phyloP scores from a whole-genome alignment of 2,113 vertebrate genomes.

The Amphilophus citrinellus region DNA sequence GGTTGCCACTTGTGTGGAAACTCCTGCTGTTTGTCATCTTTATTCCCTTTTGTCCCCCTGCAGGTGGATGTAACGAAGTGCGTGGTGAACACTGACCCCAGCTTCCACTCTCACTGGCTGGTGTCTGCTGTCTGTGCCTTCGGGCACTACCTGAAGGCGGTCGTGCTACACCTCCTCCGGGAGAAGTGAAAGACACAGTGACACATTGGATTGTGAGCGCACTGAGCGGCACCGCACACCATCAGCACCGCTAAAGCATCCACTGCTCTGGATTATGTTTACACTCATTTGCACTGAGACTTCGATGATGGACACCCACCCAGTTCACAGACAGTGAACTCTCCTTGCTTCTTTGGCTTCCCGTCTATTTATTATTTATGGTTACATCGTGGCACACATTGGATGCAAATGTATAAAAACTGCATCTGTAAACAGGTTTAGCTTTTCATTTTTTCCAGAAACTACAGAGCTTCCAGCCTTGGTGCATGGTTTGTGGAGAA shows the following conservation, averaged over 20 bases:
- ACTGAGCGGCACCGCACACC: slow-evolving; percentile 11
- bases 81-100: slow-evolving; percentile 91
- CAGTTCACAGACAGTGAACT: slow-evolving; percentile 18
- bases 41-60: slow-evolving; percentile 19
- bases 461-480: background rate
- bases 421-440: background rate
- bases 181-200: slow-evolving; percentile 88
- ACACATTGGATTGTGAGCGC: slow-evolving; percentile 6
- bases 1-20: background rate
- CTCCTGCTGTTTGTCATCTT: background rate
- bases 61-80: slow-evolving; percentile 94
- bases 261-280: slow-evolving; percentile 70
- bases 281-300: slow-evolving; percentile 75
- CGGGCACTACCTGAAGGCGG: slow-evolving; percentile 91
- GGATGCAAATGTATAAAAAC: slow-evolving; percentile 16
- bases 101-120: slow-evolving; percentile 91
- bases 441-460: background rate
- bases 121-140: slow-evolving; percentile 85
- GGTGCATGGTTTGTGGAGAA: background rate
- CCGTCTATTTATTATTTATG: slow-evolving; percentile 56
- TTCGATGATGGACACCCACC: slow-evolving; percentile 19
- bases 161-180: slow-evolving; percentile 89
- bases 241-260: slow-evolving; percentile 34
- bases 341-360: background rate
- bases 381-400: slow-evolving; percentile 15